Base-by-base conservation (phyloP, 2,797 vertebrate species). In the Neopelma chrysocephalum region DNA sequence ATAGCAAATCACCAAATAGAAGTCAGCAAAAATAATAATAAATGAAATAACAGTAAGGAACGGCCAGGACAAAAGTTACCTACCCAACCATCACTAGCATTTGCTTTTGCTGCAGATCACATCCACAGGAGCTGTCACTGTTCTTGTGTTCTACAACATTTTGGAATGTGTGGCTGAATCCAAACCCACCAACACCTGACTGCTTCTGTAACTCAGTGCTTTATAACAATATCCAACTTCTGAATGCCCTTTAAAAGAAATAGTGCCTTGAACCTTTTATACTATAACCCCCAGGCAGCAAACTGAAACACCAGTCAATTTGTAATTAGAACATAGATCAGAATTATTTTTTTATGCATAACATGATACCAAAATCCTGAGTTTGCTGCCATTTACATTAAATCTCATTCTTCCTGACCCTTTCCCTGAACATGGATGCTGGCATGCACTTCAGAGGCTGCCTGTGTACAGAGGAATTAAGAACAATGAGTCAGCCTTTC, bases 401-500 rank as follows among this genome's bases (percentile, higher is more conserved):
- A 76, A 14, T 23, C 43, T 51, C 16, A 15, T 38, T 86, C 61
- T 60, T 84, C 51, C 69, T 82, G 70, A 84, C 32, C 61, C 32
- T 85, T 76, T 75, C 77, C 82, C 76, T 68, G 71, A 82, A 70
- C 34, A 36, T 7, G 48, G 53, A 68, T 66, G 69, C 42, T 85
- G 58, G 27, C 54, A 57, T 13, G 47, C 43, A 65, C 51, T 82
- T 82, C 60, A 85, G 75, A 86, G 58, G 48, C 40, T 56, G 53
- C 12, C 58, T 43, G 10, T 31, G 53, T 77, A 48, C 69, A 66
- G 43, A 51, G 7, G 26, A 38, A 86, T 85, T 87, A 75, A 65
- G 77, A 82, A 81, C 27, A 66, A 51, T 64, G 86, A 96, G 58
- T 93, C 90, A 96, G 62, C 71, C 42, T 85, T 70, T 75, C 62